Evolutionary conservation across 2,888 invertebrate genomes (phyloP), one percentile per base, ranked within the genome.

Genomic region (Drosophila kanekoi): DNA sequence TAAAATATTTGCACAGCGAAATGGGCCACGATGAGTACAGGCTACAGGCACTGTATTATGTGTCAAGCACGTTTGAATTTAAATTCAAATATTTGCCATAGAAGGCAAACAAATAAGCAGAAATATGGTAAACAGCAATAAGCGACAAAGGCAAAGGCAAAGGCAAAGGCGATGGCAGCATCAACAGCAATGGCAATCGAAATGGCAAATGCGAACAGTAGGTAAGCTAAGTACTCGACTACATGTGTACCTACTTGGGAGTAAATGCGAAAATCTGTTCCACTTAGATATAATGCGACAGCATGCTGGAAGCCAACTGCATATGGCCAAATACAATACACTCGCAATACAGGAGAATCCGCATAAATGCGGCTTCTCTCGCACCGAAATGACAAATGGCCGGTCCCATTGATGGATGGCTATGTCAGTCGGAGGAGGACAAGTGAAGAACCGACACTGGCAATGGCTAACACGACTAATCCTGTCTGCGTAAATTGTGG

Each of bases 1-100:
- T 83, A 88, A 83, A 83, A 88, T 83, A 83, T 83, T 83, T 88
- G 88, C 88, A 69, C 77, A 77, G 71, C 77, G 70, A 86, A 88
- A 83, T 86, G 80, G 88, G 88, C 83, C 79, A 66, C 87, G 66
- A 53, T 52, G 69, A 64, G 68, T 47, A 62, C 75, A 52, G 64
- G 53, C 85, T 86, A 60, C 58, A 70, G 83, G 78, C 88, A 51
- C 57, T 66, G 87, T 83, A 88, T 84, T 84, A 84, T 86, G 83
- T 88, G 83, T 84, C 87, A 84, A 84, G 83, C 87, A 84, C 88
- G 89, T 88, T 84, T 86, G 89, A 86, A 88, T 84, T 88, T 83
- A 88, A 84, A 84, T 86, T 84, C 87, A 88, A 84, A 84, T 84
- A 84, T 84, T 84, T 84, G 80, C 87, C 72, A 88, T 66, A 63